phyloP scores from a whole-genome alignment of 2,113 vertebrate species.

The Todiramphus saurophagus region DNA sequence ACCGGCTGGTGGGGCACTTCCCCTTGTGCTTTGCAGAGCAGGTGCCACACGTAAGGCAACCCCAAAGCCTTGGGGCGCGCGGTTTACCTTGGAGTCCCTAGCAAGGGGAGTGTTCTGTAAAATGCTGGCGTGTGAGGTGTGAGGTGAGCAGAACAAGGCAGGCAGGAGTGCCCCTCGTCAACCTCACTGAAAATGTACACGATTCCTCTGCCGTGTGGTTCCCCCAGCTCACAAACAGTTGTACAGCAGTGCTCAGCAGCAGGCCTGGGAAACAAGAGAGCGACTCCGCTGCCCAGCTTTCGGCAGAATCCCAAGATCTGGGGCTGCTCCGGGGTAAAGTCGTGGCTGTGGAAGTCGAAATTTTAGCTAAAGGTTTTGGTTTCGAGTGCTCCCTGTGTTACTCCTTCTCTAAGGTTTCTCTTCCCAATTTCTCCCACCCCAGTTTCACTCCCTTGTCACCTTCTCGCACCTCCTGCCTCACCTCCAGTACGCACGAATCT shows the following conservation, averaged over 20 bases:
- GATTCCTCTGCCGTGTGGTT: fast-evolving
- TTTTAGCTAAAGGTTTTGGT: background rate
- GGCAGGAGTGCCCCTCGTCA: background rate
- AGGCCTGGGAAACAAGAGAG: background rate
- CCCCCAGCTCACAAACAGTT: background rate
- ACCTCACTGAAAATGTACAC: fast-evolving
- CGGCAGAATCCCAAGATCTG: background rate
- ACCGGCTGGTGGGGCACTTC: background rate
- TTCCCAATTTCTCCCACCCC: background rate
- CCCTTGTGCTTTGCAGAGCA: background rate
- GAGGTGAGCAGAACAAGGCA: background rate
- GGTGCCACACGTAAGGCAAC: fast-evolving
- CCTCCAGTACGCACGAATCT: fast-evolving
- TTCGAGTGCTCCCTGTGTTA: background rate
- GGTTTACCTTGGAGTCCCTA: fast-evolving
- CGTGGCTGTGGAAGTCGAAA: background rate
- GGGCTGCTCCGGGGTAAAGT: background rate
- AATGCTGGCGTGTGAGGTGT: background rate
- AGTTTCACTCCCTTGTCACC: background rate
- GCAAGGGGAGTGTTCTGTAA: background rate
- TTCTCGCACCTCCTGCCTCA: background rate
- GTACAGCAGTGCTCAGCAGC: background rate
- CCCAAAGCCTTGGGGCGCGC: background rate
- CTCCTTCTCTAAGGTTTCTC: background rate
- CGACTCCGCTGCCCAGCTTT: background rate